Percentiles rank a stretch among this genome's conserved stretches.
These are phyloP conservation scores for Sitodiplosis mosellana DNA, from an alignment of 1,140 invertebrate genomes.

Conservation along the genomic window DNA sequence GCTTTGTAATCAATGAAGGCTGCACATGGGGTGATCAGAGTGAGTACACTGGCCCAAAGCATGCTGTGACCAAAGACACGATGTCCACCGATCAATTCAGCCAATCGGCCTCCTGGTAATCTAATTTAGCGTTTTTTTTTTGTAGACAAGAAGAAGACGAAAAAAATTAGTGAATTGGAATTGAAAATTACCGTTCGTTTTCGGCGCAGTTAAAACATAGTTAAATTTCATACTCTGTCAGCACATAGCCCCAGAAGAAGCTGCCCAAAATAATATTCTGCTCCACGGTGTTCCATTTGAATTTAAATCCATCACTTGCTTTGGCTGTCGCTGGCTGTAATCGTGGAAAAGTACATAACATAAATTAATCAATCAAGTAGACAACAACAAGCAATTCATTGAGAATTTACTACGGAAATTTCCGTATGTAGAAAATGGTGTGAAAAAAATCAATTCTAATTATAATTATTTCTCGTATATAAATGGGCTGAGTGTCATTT, in stretches of 20 bases:
- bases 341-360: no score
- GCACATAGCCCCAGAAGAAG: slow-evolving; percentile 82
- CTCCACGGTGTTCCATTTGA: slow-evolving; percentile 48
- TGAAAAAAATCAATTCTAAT: slow-evolving; percentile 1
- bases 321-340: slow-evolving; percentile 3
- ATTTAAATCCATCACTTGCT: slow-evolving; percentile 23
- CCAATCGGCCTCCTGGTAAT: slow-evolving; percentile 64
- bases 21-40: slow-evolving; percentile 59
- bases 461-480: neutral
- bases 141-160: neutral
- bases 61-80: slow-evolving; percentile 71
- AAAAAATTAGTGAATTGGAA: no score
- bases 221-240: no score
- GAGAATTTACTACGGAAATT: neutral
- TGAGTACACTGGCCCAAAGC: slow-evolving; percentile 59
- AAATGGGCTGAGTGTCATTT: neutral
- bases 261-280: slow-evolving; percentile 63
- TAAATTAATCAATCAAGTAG: no score
- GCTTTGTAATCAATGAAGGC: slow-evolving; percentile 40
- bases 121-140: neutral
- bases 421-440: neutral
- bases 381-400: no score
- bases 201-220: no score
- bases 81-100: slow-evolving; percentile 59
- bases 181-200: no score